Conservation (phyloP, 2,113 vertebrate genomes). For the Gallinago jamesoni region DNA sequence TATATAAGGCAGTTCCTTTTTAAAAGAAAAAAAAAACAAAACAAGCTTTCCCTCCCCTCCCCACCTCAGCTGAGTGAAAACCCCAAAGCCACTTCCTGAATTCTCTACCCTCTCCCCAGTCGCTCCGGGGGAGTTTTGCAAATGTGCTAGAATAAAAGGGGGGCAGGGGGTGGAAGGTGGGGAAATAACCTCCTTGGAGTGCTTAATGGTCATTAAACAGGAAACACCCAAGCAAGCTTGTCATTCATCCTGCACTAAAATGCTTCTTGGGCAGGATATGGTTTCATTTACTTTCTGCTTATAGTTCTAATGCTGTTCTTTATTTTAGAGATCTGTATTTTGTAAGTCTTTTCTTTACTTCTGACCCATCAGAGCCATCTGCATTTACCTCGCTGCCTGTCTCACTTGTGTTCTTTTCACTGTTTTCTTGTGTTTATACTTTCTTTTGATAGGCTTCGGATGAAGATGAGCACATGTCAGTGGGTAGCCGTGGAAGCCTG, state of each 20-base stretch:
- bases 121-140: not conserved
- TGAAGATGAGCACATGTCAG: slow-evolving; percentile 90
- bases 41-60: not conserved
- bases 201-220: not conserved
- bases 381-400: not conserved
- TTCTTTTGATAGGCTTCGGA: slow-evolving; percentile 86
- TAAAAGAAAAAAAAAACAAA: not conserved
- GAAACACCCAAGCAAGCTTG: not conserved
- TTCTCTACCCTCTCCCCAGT: not conserved
- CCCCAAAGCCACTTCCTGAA: slow-evolving; percentile 11
- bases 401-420: slow-evolving; percentile 23
- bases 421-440: slow-evolving; percentile 39
- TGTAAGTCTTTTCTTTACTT: not conserved
- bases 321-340: not conserved
- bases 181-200: not conserved
- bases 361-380: not conserved
- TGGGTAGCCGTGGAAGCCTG: slow-evolving; percentile 88
- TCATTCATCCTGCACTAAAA: not conserved
- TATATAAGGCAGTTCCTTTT: not conserved
- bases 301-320: not conserved
- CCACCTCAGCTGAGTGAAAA: not conserved
- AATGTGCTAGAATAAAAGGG: not conserved
- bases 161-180: not conserved
- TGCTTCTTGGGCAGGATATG: not conserved
- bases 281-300: not conserved